Conservation (phyloP, 2,888 invertebrate species). For the Xylocampa areola region DNA sequence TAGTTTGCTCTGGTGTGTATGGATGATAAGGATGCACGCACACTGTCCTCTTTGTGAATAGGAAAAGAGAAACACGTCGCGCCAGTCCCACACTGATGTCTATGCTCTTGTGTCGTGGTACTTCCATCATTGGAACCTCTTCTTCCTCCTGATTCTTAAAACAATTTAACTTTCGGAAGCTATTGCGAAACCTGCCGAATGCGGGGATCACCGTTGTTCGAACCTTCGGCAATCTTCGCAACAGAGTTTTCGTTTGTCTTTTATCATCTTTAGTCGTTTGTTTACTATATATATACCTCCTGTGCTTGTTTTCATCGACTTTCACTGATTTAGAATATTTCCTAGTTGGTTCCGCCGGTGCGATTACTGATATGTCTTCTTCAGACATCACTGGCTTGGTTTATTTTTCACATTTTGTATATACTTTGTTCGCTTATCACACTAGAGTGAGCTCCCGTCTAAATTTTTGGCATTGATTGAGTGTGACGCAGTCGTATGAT, state of each 20-base stretch:
- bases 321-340: conserved; percentile 64
- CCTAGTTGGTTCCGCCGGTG: conserved; percentile 67
- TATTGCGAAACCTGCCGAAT: conserved; percentile 70
- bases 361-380: conserved; percentile 71
- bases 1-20: conserved; percentile 81
- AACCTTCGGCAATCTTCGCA: conserved; percentile 69
- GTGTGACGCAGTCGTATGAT: conserved; percentile 79
- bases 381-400: conserved; percentile 74
- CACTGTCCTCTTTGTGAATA: conserved; percentile 81
- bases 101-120: conserved; percentile 80
- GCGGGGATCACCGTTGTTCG: conserved; percentile 69
- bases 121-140: conserved; percentile 72
- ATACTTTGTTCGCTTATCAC: conserved; percentile 68
- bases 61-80: conserved; percentile 80
- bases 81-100: conserved; percentile 83
- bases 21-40: conserved; percentile 86
- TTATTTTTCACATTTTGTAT: conserved; percentile 71
- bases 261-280: conserved; percentile 51
- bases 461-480: conserved; percentile 87
- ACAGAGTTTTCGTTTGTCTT: conserved; percentile 55
- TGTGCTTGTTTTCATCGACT: conserved; percentile 50
- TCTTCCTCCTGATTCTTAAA: conserved; percentile 72
- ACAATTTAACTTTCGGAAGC: conserved; percentile 77
- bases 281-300: conserved; percentile 53
- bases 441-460: conserved; percentile 72